phyloP scores from a whole-genome alignment of 1,140 invertebrate genomes.

The Cydia pomonella region DNA sequence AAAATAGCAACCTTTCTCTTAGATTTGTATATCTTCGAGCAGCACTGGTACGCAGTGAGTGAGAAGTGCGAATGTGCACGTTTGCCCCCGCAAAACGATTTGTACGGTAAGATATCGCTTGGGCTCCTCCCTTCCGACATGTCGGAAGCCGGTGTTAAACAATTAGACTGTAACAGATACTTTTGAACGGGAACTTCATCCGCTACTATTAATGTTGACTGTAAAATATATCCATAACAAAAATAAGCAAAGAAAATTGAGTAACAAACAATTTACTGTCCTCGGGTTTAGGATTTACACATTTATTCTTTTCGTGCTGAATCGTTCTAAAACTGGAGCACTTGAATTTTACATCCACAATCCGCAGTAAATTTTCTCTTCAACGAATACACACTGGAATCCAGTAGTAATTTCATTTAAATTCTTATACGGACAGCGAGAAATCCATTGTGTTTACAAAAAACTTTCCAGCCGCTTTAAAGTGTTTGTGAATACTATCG shows the following conservation, averaged over 20 bases:
- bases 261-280: neutral
- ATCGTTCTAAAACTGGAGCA: conserved; percentile 16
- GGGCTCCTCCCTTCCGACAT: too few species aligned
- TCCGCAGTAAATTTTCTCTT: conserved; percentile 1
- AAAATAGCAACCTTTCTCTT: too few species aligned
- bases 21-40: too few species aligned
- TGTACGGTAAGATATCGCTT: too few species aligned
- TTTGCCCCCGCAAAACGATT: too few species aligned
- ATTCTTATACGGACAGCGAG: neutral
- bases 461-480: neutral
- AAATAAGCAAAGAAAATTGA: neutral
- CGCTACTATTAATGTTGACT: too few species aligned
- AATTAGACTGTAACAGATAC: too few species aligned
- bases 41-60: too few species aligned
- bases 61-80: too few species aligned
- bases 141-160: too few species aligned
- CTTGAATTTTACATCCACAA: conserved; percentile 9
- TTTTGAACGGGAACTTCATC: too few species aligned
- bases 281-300: neutral
- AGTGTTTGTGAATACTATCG: neutral
- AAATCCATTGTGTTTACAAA: neutral
- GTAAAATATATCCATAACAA: too few species aligned
- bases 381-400: neutral
- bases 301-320: neutral
- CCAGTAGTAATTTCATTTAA: neutral